Conservation (phyloP, 2,888 invertebrate species). For the Philereme transversata region DNA sequence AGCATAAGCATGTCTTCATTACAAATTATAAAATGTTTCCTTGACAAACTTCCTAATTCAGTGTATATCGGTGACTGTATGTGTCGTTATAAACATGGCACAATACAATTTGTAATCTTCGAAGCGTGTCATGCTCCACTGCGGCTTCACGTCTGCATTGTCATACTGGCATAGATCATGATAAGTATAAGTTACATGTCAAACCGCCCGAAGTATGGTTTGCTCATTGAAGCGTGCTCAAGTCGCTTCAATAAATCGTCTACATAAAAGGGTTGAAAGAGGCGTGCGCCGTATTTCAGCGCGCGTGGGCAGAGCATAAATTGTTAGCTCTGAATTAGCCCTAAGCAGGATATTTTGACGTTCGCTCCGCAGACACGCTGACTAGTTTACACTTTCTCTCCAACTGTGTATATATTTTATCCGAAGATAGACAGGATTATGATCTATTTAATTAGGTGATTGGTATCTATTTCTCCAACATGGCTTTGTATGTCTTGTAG, state of each 20-base stretch:
- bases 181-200: slow-evolving; percentile 68
- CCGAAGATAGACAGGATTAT: slow-evolving; percentile 38
- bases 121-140: slow-evolving; percentile 50
- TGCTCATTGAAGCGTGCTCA: slow-evolving; percentile 65
- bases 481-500: slow-evolving; percentile 27
- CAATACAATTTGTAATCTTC: slow-evolving; percentile 52
- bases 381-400: slow-evolving; percentile 62
- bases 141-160: slow-evolving; percentile 54
- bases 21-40: slow-evolving; percentile 12
- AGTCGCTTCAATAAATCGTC: slow-evolving; percentile 73
- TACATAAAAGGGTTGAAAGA: slow-evolving; percentile 77
- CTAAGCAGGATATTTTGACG: slow-evolving; percentile 76
- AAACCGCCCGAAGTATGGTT: slow-evolving; percentile 58
- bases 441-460: slow-evolving; percentile 35
- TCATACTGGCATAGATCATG: slow-evolving; percentile 61
- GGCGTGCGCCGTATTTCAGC: slow-evolving; percentile 74
- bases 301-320: slow-evolving; percentile 75
- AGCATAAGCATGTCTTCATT: slow-evolving; percentile 22
- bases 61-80: slow-evolving; percentile 5
- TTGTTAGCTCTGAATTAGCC: slow-evolving; percentile 73
- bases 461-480: slow-evolving; percentile 30
- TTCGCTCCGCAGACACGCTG: slow-evolving; percentile 57
- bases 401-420: slow-evolving; percentile 47
- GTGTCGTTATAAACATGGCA: slow-evolving; percentile 3
- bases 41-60: slow-evolving; percentile 18